Conservation (phyloP, 2,888 invertebrate species). For the Meliscaeva auricollis region DNA sequence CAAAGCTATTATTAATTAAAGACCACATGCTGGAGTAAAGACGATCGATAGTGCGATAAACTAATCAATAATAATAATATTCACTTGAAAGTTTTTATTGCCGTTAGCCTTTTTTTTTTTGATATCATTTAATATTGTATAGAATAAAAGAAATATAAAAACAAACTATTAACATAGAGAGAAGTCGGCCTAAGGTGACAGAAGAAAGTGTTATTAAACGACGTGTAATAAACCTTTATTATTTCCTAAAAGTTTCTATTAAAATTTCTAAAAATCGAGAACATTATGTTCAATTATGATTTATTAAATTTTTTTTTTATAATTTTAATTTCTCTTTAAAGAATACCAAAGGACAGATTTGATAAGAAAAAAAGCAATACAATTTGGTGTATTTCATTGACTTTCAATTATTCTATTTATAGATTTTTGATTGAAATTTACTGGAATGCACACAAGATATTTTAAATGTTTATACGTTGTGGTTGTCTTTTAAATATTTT, state of each 20-base stretch:
- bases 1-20: no score
- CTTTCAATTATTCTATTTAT: background rate
- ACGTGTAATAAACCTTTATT: background rate
- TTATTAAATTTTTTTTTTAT: background rate
- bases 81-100: no score
- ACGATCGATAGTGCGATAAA: no score
- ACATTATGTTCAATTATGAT: no score
- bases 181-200: background rate
- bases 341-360: no score
- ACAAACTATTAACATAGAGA: background rate
- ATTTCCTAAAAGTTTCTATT: background rate
- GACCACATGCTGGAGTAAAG: no score
- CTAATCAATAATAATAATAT: no score
- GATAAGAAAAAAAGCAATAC: background rate
- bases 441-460: background rate
- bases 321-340: no score
- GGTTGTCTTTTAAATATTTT: no score
- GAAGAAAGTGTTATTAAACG: slow-evolving; percentile 11
- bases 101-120: no score
- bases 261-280: no score
- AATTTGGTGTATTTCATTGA: background rate
- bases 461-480: background rate
- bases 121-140: background rate
- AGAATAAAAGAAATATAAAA: background rate
- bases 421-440: slow-evolving; percentile 5